These are phyloP conservation scores for Mus musculus DNA, from an alignment of 2,113 vertebrate genomes.

Conservation along the genomic window DNA sequence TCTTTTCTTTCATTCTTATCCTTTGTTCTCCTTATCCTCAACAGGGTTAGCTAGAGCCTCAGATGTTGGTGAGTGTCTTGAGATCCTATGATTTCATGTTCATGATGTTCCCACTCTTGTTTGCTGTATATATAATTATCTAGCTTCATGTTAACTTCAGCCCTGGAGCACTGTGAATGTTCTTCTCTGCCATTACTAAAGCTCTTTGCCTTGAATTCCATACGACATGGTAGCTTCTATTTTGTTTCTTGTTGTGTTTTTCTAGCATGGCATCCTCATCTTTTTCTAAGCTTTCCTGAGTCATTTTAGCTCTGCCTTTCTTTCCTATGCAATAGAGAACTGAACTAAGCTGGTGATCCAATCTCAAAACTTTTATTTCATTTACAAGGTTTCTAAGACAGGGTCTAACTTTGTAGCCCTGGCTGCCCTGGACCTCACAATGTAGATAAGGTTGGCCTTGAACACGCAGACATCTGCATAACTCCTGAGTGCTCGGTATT, in stretches of 20 bases:
- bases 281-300: neutral
- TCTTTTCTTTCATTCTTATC: neutral
- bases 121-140: slow-evolving; percentile 24
- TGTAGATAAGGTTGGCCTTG: neutral
- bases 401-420: neutral
- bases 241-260: slow-evolving; percentile 11
- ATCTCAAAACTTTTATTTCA: neutral
- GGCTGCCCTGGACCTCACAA: neutral
- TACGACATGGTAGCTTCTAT: neutral
- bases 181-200: neutral
- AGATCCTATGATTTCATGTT: neutral
- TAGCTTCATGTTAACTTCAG: neutral
- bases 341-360: neutral
- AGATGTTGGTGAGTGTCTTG: neutral
- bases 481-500: neutral
- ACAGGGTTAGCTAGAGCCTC: neutral
- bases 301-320: neutral
- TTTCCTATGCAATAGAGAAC: neutral
- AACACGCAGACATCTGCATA: neutral
- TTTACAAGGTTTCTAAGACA: neutral
- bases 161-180: neutral
- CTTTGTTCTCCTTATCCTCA: neutral
- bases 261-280: neutral
- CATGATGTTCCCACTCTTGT: neutral
- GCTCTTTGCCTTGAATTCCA: neutral